Evolutionary conservation across 2,888 invertebrate species (phyloP).

Genomic region (Eristalinus aeneus): DNA sequence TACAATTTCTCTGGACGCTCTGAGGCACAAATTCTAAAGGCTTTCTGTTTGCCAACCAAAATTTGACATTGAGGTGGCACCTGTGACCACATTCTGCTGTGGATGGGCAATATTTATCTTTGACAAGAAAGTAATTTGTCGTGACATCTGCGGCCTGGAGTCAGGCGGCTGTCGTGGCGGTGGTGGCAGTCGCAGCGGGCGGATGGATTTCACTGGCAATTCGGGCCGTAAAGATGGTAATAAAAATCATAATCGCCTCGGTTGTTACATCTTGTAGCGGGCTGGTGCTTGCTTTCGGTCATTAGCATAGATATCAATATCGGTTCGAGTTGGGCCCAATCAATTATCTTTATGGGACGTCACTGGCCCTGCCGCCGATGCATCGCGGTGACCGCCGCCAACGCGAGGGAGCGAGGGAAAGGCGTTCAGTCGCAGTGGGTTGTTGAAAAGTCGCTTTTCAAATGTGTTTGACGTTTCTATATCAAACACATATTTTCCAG

Average conservation of each 20-base stretch:
- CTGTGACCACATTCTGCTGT: neutral
- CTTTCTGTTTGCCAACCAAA: slow-evolving; percentile 17
- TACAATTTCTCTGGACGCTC: slow-evolving; percentile 25
- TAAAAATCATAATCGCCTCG: slow-evolving; percentile 7
- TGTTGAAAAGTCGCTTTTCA: slow-evolving; percentile 3
- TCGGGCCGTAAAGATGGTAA: neutral
- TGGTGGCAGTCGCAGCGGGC: too few species aligned
- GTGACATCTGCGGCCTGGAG: neutral
- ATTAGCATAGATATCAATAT: slow-evolving; percentile 40
- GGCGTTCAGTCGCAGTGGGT: neutral
- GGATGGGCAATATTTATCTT: slow-evolving; percentile 23
- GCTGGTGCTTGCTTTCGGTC: slow-evolving; percentile 3
- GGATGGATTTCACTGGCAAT: neutral
- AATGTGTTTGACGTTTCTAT: slow-evolving; percentile 22
- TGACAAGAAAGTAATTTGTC: slow-evolving; percentile 39
- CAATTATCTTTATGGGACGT: slow-evolving; percentile 6
- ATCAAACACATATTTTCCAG: slow-evolving; percentile 18
- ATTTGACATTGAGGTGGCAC: slow-evolving; percentile 5
- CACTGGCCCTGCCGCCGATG: neutral
- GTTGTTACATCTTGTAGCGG: slow-evolving; percentile 16
- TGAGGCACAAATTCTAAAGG: slow-evolving; percentile 26
- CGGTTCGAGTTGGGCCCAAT: slow-evolving; percentile 17
- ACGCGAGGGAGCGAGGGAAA: neutral
- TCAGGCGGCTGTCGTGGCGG: too few species aligned
- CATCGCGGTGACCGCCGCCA: neutral